These are phyloP conservation scores for Epistrophe eligans DNA, from an alignment of 2,888 invertebrate genomes.

Conservation along the genomic window DNA sequence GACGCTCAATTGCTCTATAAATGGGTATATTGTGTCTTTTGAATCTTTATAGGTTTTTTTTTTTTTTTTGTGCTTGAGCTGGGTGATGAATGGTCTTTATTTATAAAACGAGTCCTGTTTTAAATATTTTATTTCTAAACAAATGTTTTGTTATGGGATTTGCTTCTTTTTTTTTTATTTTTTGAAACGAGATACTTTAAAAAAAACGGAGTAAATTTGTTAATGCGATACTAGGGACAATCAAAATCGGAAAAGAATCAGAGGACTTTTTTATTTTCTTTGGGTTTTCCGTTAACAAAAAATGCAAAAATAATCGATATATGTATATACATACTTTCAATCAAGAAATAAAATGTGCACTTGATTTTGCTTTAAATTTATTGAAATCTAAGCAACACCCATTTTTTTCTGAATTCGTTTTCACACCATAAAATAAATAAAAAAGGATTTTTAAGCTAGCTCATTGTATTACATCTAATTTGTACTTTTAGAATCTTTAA, in stretches of 20 bases:
- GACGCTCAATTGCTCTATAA: conserved; percentile 24
- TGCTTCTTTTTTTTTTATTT: neutral
- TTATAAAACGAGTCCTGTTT: conserved; percentile 1
- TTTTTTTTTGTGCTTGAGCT: neutral
- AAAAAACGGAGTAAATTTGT: neutral
- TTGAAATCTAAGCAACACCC: too few relatives aligned
- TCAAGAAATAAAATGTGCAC: too few relatives aligned
- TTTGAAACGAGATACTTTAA: neutral
- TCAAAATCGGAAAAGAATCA: neutral
- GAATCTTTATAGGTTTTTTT: neutral
- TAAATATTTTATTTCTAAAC: conserved; percentile 6
- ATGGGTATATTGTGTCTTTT: conserved; percentile 14
- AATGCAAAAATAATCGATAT: too few relatives aligned
- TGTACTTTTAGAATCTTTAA: too few relatives aligned
- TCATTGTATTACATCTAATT: too few relatives aligned
- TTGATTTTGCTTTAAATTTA: too few relatives aligned
- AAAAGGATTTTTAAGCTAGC: too few relatives aligned
- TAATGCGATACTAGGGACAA: neutral
- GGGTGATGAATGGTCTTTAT: conserved; percentile 7
- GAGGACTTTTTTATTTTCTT: too few relatives aligned
- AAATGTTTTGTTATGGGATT: neutral
- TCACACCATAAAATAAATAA: too few relatives aligned
- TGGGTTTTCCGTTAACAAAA: too few relatives aligned
- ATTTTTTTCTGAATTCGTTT: too few relatives aligned
- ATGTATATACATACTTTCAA: too few relatives aligned